Conservation (phyloP, 64 coral and sea anemone genomes). For the Actinia tenebrosa region DNA sequence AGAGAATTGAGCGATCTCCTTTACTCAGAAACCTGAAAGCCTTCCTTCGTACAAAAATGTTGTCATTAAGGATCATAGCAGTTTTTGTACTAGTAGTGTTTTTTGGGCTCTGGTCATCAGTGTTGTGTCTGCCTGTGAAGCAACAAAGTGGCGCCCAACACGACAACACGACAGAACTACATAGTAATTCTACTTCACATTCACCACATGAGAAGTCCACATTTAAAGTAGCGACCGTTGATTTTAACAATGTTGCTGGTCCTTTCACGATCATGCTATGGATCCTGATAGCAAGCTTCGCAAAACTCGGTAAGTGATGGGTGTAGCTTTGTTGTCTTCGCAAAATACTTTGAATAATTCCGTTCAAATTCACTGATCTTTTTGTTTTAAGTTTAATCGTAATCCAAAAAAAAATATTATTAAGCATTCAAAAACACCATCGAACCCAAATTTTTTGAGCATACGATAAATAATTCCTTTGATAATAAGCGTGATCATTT, state of each 20-base stretch:
- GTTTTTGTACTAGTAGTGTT: neutral
- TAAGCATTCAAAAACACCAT: neutral
- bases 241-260: constrained; percentile 45
- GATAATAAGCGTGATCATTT: neutral
- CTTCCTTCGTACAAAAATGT: neutral
- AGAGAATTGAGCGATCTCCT: neutral
- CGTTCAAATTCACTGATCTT: neutral
- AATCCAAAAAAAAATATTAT: neutral
- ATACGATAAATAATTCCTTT: neutral
- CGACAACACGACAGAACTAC: neutral
- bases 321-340: neutral
- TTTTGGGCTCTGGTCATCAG: neutral
- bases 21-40: neutral
- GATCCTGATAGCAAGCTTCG: constrained; percentile 82
- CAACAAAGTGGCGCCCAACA: neutral
- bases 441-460: neutral
- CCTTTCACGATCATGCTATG: constrained; percentile 76
- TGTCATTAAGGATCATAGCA: neutral
- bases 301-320: constrained; percentile 63
- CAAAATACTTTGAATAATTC: neutral
- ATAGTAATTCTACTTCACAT: neutral
- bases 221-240: constrained; percentile 73
- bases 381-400: neutral
- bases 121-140: neutral
- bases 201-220: neutral